Evolutionary conservation across 2,888 invertebrate species (phyloP).

Genomic region (Quadroppia sp.): DNA sequence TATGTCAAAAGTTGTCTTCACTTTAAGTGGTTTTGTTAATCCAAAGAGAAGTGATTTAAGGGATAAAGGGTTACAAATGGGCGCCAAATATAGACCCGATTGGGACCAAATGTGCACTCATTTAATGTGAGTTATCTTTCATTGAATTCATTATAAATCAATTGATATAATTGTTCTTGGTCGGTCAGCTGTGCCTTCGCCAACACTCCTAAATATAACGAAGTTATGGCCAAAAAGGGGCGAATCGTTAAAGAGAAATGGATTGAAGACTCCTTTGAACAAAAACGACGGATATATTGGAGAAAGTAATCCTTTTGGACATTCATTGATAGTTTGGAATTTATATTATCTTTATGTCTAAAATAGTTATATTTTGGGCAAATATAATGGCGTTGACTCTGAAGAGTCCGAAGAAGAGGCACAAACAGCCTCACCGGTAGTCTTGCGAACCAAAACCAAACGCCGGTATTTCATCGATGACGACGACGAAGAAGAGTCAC

Average conservation of each 20-base stretch:
- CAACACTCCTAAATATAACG: slow-evolving; percentile 79
- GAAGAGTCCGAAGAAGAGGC: not conserved
- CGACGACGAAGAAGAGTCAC: not conserved
- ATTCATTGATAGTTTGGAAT: not conserved
- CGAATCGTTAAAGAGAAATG: slow-evolving; percentile 69
- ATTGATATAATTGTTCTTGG: slow-evolving; percentile 49
- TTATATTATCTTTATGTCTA: not conserved
- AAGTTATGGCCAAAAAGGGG: slow-evolving; percentile 62
- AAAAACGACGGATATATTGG: slow-evolving; percentile 65
- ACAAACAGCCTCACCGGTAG: not conserved
- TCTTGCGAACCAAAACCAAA: no score
- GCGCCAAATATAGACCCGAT: slow-evolving; percentile 70
- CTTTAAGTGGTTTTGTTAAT: slow-evolving; percentile 82
- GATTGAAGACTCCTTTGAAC: slow-evolving; percentile 64
- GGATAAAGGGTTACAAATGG: slow-evolving; percentile 67
- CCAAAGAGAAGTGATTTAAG: slow-evolving; percentile 68
- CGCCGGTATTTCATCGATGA: slow-evolving; percentile 5
- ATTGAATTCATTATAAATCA: slow-evolving; percentile 22
- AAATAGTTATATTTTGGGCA: slow-evolving; percentile 9
- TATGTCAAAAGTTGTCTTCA: slow-evolving; percentile 66
- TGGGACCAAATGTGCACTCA: slow-evolving; percentile 75
- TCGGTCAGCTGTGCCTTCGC: slow-evolving; percentile 74
- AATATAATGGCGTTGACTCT: not conserved
- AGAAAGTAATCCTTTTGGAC: slow-evolving; percentile 50
- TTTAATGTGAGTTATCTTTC: slow-evolving; percentile 62